phyloP scores from a whole-genome alignment of 2,888 invertebrate species.

The Perizoma affinitatum region DNA sequence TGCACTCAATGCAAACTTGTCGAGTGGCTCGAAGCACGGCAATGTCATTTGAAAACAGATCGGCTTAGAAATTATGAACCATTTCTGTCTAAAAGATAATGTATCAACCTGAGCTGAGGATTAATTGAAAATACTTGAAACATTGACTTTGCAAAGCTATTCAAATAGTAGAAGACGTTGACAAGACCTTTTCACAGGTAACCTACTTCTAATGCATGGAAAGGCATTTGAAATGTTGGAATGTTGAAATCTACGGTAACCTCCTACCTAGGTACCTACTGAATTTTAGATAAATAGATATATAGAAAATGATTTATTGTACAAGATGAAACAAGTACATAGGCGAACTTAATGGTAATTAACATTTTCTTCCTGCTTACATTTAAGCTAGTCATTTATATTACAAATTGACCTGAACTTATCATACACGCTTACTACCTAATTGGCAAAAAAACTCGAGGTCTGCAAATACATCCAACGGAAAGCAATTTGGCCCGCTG shows the following conservation, averaged over 20 bases:
- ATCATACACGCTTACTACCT: slow-evolving; percentile 18
- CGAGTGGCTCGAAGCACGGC: slow-evolving; percentile 49
- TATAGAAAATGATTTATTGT: too few species aligned
- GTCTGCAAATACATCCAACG: slow-evolving; percentile 25
- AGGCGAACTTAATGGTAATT: too few species aligned
- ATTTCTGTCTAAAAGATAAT: slow-evolving; percentile 21
- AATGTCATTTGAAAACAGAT: slow-evolving; percentile 47
- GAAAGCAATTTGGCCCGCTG: neutral
- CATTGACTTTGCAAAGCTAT: neutral
- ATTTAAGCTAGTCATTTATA: slow-evolving; percentile 19
- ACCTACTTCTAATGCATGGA: neutral
- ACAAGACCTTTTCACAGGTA: slow-evolving; percentile 6
- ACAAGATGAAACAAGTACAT: too few species aligned
- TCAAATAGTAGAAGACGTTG: slow-evolving; percentile 8
- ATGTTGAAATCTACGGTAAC: too few species aligned
- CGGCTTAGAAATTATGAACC: slow-evolving; percentile 43
- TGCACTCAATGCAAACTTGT: slow-evolving; percentile 80
- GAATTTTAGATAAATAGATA: too few species aligned
- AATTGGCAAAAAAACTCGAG: slow-evolving; percentile 26
- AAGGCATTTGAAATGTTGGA: too few species aligned
- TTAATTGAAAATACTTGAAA: slow-evolving; percentile 11
- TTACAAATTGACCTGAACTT: slow-evolving; percentile 24
- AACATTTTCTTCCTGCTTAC: neutral
- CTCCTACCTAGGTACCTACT: too few species aligned
- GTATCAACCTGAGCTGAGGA: slow-evolving; percentile 2